Evolutionary conservation across 2,888 invertebrate genomes (phyloP).

Genomic region (Busseola fusca): DNA sequence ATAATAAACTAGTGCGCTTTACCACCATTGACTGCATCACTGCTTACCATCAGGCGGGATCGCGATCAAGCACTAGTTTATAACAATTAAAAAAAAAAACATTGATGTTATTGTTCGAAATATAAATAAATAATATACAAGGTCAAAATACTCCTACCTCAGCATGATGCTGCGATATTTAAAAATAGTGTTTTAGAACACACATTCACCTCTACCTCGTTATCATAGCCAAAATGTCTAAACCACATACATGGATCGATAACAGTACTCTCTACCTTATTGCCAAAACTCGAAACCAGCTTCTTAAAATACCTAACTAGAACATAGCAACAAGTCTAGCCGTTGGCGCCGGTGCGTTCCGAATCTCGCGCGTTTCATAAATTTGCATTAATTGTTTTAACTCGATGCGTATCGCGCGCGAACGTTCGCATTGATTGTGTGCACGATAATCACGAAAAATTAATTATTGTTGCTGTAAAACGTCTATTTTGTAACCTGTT

Average conservation of each 20-base stretch:
- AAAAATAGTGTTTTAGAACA: too few relatives aligned
- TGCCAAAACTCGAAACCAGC: slow-evolving; percentile 45
- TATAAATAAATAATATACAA: too few relatives aligned
- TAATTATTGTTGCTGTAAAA: slow-evolving; percentile 46
- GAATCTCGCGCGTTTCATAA: slow-evolving; percentile 70
- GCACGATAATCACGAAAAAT: slow-evolving; percentile 68
- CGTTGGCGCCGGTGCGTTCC: slow-evolving; percentile 57
- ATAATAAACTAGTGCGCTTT: too few relatives aligned
- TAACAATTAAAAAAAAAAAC: background rate
- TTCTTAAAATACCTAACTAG: slow-evolving; percentile 58
- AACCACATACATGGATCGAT: slow-evolving; percentile 33
- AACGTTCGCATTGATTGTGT: slow-evolving; percentile 76
- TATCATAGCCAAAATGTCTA: background rate
- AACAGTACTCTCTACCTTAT: slow-evolving; percentile 28
- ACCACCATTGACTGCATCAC: too few relatives aligned
- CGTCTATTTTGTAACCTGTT: slow-evolving; percentile 34
- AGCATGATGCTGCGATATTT: too few relatives aligned
- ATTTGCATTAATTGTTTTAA: slow-evolving; percentile 80
- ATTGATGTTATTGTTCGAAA: too few relatives aligned
- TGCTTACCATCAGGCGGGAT: too few relatives aligned
- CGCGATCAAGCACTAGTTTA: too few relatives aligned
- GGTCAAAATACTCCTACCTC: too few relatives aligned
- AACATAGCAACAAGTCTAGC: slow-evolving; percentile 65
- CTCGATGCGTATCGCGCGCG: slow-evolving; percentile 74
- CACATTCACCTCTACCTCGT: background rate